Percentiles rank a stretch among this genome's conserved stretches.
These are phyloP conservation scores for Rhyzopertha dominica DNA, from an alignment of 1,140 invertebrate species.

Conservation along the genomic window DNA sequence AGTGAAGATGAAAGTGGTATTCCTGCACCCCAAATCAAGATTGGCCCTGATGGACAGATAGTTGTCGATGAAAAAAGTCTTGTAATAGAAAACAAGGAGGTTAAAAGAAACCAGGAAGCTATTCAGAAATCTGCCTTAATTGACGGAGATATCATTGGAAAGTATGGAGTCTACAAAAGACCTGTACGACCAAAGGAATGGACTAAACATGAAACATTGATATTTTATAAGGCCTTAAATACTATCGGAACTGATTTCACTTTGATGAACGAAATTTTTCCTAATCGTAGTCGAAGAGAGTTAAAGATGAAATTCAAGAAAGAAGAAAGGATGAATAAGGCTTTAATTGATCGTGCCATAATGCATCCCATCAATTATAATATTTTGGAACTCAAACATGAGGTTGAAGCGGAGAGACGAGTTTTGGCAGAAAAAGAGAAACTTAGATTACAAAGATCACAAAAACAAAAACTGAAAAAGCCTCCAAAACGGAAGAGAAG, in stretches of 20 bases:
- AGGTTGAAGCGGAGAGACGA: conserved; percentile 39
- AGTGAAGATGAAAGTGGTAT: conserved; percentile 50
- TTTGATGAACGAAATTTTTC: conserved; percentile 79
- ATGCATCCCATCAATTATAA: conserved; percentile 48
- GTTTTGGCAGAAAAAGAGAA: conserved; percentile 34
- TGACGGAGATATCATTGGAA: conserved; percentile 56
- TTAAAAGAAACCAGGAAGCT: conserved; percentile 56
- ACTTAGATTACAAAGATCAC: background rate
- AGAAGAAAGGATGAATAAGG: conserved; percentile 46
- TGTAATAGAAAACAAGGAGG: conserved; percentile 69
- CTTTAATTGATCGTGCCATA: conserved; percentile 47
- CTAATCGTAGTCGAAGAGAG: conserved; percentile 67
- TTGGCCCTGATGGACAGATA: conserved; percentile 81
- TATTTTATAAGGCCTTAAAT: conserved; percentile 84
- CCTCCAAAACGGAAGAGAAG: conserved; percentile 9
- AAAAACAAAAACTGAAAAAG: background rate
- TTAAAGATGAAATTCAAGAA: conserved; percentile 69
- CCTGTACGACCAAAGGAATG: conserved; percentile 60
- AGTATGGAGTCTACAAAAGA: conserved; percentile 60
- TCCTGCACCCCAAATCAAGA: conserved; percentile 80
- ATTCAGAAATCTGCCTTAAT: conserved; percentile 61
- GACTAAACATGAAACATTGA: conserved; percentile 67
- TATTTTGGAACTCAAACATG: conserved; percentile 46
- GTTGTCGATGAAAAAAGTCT: conserved; percentile 83
- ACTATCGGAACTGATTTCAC: conserved; percentile 86